Conservation (phyloP, 2,113 vertebrate genomes). For the Cebidichthys violaceus region DNA sequence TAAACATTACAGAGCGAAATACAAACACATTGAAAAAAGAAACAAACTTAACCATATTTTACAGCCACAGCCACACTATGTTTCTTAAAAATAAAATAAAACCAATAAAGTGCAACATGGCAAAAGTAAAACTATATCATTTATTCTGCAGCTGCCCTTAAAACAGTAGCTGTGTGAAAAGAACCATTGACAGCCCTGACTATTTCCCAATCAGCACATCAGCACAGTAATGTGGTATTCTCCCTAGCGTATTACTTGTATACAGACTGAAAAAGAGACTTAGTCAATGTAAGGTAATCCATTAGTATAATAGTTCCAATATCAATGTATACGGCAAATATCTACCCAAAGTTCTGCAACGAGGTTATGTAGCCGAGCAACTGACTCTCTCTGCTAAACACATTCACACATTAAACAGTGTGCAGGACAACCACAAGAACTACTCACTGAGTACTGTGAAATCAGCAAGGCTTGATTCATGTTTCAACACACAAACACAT, state of each 20-base stretch:
- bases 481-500: neutral
- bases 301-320: conserved; percentile 13
- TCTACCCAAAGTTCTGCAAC: conserved; percentile 6
- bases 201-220: conserved; percentile 21
- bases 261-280: neutral
- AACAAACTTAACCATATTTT: neutral
- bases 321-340: conserved; percentile 7
- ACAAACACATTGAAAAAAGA: neutral
- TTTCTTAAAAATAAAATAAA: conserved; percentile 8
- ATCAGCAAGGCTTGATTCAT: neutral
- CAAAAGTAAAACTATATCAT: neutral
- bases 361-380: conserved; percentile 7
- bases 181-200: neutral
- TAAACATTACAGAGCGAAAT: neutral
- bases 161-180: conserved; percentile 3
- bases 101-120: conserved; percentile 33
- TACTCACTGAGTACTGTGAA: neutral
- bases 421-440: neutral
- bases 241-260: conserved; percentile 45
- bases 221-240: conserved; percentile 37
- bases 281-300: neutral
- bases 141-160: neutral
- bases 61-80: conserved; percentile 5
- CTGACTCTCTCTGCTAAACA: conserved; percentile 1
- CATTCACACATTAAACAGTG: neutral